Evolutionary conservation across 2,888 invertebrate genomes (phyloP), one percentile per base, ranked within the genome.

Genomic region (Drosophila monieri): DNA sequence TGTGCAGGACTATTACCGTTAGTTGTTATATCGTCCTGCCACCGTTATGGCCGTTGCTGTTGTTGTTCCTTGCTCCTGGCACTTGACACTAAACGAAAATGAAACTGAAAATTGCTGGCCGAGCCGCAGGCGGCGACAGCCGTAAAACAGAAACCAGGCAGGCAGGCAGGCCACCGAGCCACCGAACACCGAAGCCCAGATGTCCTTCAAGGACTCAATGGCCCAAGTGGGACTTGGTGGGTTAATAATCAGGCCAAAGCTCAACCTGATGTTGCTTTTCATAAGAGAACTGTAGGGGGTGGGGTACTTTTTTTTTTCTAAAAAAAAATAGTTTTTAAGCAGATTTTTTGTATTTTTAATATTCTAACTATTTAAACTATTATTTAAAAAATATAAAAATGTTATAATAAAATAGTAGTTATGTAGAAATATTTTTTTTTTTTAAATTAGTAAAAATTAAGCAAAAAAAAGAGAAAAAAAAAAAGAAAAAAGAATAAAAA

Each of bases 81-180:
- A 88, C 88, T 84, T 85, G 86, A 88, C 88, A 85, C 88, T 85
- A 88, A 87, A 81, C 88, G 83, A 76, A 81, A 81, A 77, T 73
- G 85, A 81, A 87, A 85, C 81, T 81, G 44, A 87, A 68, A 84
- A 76, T 74, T 81, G 79, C 71, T 65, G 73, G 77, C 58, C 62
- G 60, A 59, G 73, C 62, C 58, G 47, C 68, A 68, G 73, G 74
- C 74, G 66, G 60, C 61, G 60, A 58, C 55, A 52, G 62, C 41
- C 74, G 55, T 49, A 71, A 49, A 69, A 68, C 62, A 48, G 47
- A 51, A 64, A 44, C 57, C 52, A 44, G 49, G 53, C 39, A 44
- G 54, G 56, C 48, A 37, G 10, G n/a, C 52, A 25, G 6, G 1
- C 25, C 6, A 25, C 25, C 25, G 18, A 23, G 4, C 25, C 35